These are phyloP conservation scores for Sebastes kiyomatsui DNA, from an alignment of 2,797 vertebrate genomes.

Conservation along the genomic window DNA sequence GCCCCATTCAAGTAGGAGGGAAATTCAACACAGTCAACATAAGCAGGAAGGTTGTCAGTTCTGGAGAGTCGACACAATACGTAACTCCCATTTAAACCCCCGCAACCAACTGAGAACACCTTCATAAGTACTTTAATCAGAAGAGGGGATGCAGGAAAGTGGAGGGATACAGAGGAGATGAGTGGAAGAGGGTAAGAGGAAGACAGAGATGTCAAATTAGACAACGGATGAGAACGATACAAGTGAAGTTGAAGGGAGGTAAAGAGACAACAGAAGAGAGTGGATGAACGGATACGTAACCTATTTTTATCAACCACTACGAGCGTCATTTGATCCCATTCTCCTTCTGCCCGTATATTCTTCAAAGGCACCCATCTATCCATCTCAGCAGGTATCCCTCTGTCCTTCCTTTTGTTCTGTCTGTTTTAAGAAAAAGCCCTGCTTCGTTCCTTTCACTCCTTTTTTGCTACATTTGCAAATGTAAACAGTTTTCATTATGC, in stretches of 20 bases:
- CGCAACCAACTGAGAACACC: neutral
- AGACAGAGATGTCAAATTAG: conserved; percentile 5
- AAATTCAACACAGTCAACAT: neutral
- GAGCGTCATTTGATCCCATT: conserved; percentile 25
- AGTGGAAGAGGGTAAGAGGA: neutral
- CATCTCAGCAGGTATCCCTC: conserved; percentile 21
- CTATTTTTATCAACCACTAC: conserved; percentile 26
- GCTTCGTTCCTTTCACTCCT: conserved; percentile 25
- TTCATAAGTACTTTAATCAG: neutral
- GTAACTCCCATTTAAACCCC: neutral
- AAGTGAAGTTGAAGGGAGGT: neutral
- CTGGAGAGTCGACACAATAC: neutral
- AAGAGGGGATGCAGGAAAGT: neutral
- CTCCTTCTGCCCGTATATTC: conserved; percentile 17
- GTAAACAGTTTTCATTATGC: conserved; percentile 66
- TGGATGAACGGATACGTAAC: conserved; percentile 12
- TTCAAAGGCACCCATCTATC: conserved; percentile 44
- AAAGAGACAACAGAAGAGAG: conserved; percentile 1
- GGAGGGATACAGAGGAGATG: neutral
- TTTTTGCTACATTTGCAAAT: conserved; percentile 69
- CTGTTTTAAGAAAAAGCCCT: conserved; percentile 24
- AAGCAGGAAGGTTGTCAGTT: neutral
- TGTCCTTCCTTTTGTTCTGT: conserved; percentile 25
- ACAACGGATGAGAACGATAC: neutral
- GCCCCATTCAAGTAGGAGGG: neutral